A percentile compares a stretch with the other conserved stretches of the same genome.
Evolutionary conservation across 2,797 vertebrate genomes (phyloP).

Genomic region (Rhyacichthys aspro): DNA sequence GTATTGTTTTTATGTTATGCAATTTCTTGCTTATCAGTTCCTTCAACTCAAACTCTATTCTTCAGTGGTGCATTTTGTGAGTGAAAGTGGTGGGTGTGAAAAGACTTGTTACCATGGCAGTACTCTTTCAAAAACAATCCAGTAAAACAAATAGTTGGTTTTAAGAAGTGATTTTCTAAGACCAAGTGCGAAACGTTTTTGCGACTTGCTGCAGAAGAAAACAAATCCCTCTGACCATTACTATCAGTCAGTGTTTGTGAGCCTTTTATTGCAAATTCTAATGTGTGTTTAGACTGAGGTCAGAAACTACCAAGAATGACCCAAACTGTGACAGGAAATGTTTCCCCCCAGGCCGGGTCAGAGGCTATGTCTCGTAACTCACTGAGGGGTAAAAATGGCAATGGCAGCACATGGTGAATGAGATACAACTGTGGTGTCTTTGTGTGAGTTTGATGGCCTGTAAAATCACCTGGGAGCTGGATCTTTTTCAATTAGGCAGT

Average conservation of each 20-base stretch:
- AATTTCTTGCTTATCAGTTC: too few relatives aligned
- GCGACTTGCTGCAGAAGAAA: constrained; percentile 2
- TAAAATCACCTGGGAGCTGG: constrained; percentile 56
- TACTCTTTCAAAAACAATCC: too few relatives aligned
- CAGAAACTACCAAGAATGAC: constrained; percentile 15
- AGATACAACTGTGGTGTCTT: constrained; percentile 52
- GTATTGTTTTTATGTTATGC: too few relatives aligned
- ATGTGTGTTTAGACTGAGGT: background rate
- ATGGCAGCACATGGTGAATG: constrained; percentile 42
- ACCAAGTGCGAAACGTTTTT: too few relatives aligned
- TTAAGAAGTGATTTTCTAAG: too few relatives aligned
- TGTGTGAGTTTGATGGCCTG: constrained; percentile 57
- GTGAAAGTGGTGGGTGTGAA: too few relatives aligned
- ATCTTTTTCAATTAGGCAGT: constrained; percentile 64
- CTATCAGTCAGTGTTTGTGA: background rate
- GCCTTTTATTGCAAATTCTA: constrained; percentile 3
- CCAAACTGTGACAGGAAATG: constrained; percentile 30
- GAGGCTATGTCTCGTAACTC: constrained; percentile 8
- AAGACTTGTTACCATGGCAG: too few relatives aligned
- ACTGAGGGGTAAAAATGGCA: constrained; percentile 48
- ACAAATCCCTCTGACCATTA: background rate
- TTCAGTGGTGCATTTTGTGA: too few relatives aligned
- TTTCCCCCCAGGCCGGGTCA: constrained; percentile 29
- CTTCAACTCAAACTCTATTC: too few relatives aligned
- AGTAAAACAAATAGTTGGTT: too few relatives aligned